phyloP scores from a whole-genome alignment of 2,888 invertebrate species.

The Phytoseiulus persimilis region DNA sequence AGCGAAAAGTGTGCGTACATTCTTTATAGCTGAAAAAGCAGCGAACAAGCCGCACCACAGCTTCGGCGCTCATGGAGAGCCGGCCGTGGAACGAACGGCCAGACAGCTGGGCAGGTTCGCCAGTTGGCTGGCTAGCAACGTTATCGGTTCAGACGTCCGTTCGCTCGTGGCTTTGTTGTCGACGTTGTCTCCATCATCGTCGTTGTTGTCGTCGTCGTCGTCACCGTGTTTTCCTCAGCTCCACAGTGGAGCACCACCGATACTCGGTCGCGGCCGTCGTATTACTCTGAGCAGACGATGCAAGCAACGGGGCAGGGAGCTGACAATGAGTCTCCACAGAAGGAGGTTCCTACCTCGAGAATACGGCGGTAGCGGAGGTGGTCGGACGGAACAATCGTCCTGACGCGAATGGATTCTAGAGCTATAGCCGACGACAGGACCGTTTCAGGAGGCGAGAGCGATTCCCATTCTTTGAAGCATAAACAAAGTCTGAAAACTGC shows the following conservation, averaged over 20 bases:
- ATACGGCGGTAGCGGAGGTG: not conserved
- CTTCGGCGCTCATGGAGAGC: not conserved
- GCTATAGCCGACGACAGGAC: not conserved
- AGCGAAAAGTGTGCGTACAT: not conserved
- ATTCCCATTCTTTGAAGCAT: not conserved
- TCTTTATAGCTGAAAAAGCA: constrained; percentile 5
- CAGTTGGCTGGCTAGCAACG: not conserved
- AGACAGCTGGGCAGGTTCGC: not conserved
- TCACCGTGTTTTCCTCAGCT: not conserved
- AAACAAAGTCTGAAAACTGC: not conserved
- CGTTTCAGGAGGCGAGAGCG: not conserved
- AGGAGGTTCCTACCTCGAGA: not conserved
- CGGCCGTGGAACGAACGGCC: not conserved
- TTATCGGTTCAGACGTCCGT: not conserved
- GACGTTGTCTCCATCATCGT: not conserved
- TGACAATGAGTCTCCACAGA: not conserved
- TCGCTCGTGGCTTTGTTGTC: not conserved
- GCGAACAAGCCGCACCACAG: not conserved
- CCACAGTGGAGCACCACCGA: not conserved
- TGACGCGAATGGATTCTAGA: not conserved
- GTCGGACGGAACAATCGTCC: not conserved
- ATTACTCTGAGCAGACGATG: not conserved
- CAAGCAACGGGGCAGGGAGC: not conserved
- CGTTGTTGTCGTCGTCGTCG: not conserved
- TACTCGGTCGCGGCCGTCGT: not conserved